Conservation (phyloP, 2,797 vertebrate species). For the Echeneis naucrates region DNA sequence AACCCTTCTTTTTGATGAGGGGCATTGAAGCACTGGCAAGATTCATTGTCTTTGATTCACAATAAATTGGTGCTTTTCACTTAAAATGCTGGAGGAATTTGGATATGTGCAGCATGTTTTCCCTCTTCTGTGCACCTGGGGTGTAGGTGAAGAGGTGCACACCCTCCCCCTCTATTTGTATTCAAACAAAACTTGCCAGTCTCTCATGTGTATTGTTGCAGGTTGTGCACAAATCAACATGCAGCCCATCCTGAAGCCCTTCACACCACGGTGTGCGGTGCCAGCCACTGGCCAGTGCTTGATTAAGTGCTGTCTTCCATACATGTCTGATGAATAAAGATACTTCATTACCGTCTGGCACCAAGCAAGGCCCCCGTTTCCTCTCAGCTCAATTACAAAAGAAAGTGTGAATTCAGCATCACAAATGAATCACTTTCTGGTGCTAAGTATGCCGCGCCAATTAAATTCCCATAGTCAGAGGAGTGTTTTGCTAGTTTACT, state of each 20-base stretch:
- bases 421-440: conserved; percentile 29
- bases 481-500: not conserved
- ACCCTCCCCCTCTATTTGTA: not conserved
- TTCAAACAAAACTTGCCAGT: conserved; percentile 11
- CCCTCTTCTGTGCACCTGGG: not conserved
- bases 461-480: not conserved
- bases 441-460: conserved; percentile 25
- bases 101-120: not conserved
- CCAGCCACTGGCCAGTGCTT: conserved; percentile 47
- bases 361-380: conserved; percentile 67
- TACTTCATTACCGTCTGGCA: conserved; percentile 77
- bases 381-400: conserved; percentile 54
- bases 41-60: too few relatives aligned
- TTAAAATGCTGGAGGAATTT: not conserved
- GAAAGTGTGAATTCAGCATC: conserved; percentile 56
- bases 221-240: conserved; percentile 27
- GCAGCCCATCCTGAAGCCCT: conserved; percentile 39
- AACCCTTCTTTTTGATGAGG: not conserved
- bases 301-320: conserved; percentile 68
- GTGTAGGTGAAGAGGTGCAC: not conserved
- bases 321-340: conserved; percentile 72
- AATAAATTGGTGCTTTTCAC: not conserved
- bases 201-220: conserved; percentile 44
- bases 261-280: conserved; percentile 43
- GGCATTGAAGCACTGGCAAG: not conserved